phyloP scores from a whole-genome alignment of 2,888 invertebrate genomes.

The Agrochola circellaris region DNA sequence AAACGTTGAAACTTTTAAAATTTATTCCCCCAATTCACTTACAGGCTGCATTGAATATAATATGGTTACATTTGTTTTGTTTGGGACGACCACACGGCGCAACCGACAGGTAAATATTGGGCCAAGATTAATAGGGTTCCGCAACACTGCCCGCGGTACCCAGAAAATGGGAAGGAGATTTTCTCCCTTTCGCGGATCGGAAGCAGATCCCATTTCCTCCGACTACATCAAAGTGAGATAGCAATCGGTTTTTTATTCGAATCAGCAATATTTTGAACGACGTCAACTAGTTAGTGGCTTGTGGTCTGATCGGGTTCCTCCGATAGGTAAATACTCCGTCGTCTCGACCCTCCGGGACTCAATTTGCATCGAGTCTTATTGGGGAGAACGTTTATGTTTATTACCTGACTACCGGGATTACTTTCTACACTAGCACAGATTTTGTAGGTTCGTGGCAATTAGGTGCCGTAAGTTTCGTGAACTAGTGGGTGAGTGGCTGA shows the following conservation, averaged over 20 bases:
- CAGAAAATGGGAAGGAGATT: constrained; percentile 86
- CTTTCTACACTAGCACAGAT: constrained; percentile 61
- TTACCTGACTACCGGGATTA: constrained; percentile 64
- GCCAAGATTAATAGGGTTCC: constrained; percentile 79
- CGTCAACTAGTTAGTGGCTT: constrained; percentile 80
- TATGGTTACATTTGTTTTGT: constrained; percentile 64
- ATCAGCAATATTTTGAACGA: constrained; percentile 89
- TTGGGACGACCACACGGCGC: constrained; percentile 51
- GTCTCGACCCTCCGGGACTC: constrained; percentile 64
- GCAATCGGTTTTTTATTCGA: constrained; percentile 89
- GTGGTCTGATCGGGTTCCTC: constrained; percentile 71
- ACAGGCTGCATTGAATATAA: constrained; percentile 48
- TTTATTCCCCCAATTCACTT: constrained; percentile 26
- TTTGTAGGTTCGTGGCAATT: constrained; percentile 54
- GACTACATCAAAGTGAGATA: constrained; percentile 90
- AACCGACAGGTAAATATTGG: constrained; percentile 80
- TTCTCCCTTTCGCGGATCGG: constrained; percentile 88
- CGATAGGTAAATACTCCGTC: constrained; percentile 70
- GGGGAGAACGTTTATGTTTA: constrained; percentile 65
- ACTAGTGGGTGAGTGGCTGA: not conserved
- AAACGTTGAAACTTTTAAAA: constrained; percentile 29
- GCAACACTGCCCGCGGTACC: constrained; percentile 78
- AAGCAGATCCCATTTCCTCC: constrained; percentile 90
- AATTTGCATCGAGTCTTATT: constrained; percentile 68
- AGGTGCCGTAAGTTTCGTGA: constrained; percentile 35